Evolutionary conservation across 2,113 vertebrate species (phyloP).

Genomic region (Pristiophorus japonicus): DNA sequence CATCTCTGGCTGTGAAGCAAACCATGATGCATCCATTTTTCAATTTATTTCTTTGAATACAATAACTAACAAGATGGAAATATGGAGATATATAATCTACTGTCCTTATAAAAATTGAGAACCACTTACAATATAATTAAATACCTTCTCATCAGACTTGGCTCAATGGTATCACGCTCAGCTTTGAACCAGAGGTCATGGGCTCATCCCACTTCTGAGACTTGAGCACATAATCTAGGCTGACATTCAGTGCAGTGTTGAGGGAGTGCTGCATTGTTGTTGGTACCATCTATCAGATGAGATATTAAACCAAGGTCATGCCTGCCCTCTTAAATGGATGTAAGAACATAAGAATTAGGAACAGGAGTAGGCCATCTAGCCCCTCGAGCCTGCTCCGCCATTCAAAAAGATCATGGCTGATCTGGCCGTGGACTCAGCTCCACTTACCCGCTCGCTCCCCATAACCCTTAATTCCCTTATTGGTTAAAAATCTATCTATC

Average conservation of each 20-base stretch:
- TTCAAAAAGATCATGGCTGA: no score
- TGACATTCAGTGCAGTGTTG: neutral
- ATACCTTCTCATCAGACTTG: neutral
- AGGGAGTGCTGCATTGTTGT: neutral
- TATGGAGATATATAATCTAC: neutral
- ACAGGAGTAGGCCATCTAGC: no score
- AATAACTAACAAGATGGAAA: neutral
- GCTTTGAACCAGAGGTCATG: neutral
- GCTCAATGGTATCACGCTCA: neutral
- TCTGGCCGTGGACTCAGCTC: no score
- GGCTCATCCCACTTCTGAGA: neutral
- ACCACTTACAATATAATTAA: no score
- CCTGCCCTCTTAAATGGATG: no score
- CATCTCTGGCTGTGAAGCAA: neutral
- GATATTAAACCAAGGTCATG: neutral
- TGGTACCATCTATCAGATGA: neutral
- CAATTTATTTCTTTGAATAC: neutral
- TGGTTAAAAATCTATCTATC: no score
- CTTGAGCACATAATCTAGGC: neutral
- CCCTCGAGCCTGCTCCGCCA: no score
- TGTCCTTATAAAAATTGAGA: no score
- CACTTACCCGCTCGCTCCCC: no score
- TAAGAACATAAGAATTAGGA: no score
- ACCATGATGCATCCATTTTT: neutral
- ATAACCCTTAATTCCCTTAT: no score